Evolutionary conservation across 2,888 invertebrate species (phyloP).

Genomic region (Onthophagus sagittarius): DNA sequence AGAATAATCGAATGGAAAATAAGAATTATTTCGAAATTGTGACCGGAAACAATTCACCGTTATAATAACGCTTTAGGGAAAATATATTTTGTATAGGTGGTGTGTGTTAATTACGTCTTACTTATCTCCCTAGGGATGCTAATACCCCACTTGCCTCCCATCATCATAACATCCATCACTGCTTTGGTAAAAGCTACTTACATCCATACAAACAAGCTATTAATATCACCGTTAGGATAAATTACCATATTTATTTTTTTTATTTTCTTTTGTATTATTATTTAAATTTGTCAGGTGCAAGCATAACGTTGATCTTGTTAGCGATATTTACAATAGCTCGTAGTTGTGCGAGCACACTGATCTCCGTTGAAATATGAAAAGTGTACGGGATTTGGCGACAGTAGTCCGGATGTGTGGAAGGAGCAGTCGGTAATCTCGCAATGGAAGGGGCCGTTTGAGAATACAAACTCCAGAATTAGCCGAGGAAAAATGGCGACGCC

Average conservation of each 20-base stretch:
- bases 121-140: too few species aligned
- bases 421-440: constrained; percentile 38
- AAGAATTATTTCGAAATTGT: constrained; percentile 11
- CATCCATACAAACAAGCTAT: neutral
- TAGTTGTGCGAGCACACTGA: neutral
- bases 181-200: neutral
- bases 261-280: neutral
- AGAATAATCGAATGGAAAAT: constrained; percentile 1
- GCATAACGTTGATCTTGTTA: neutral
- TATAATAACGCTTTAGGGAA: too few species aligned
- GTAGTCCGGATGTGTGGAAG: neutral
- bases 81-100: too few species aligned
- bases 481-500: constrained; percentile 42
- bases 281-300: neutral
- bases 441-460: constrained; percentile 38
- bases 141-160: too few species aligned
- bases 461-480: constrained; percentile 45
- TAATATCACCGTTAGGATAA: neutral
- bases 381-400: neutral
- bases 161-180: too few species aligned
- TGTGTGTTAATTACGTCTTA: too few species aligned
- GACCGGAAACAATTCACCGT: neutral
- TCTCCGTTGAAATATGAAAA: neutral
- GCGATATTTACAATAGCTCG: neutral
- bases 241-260: too few species aligned